A percentile compares a stretch with the other conserved stretches of the same genome.
Evolutionary conservation across 2,797 vertebrate species (phyloP).

Genomic region (Xerus rutilus): DNA sequence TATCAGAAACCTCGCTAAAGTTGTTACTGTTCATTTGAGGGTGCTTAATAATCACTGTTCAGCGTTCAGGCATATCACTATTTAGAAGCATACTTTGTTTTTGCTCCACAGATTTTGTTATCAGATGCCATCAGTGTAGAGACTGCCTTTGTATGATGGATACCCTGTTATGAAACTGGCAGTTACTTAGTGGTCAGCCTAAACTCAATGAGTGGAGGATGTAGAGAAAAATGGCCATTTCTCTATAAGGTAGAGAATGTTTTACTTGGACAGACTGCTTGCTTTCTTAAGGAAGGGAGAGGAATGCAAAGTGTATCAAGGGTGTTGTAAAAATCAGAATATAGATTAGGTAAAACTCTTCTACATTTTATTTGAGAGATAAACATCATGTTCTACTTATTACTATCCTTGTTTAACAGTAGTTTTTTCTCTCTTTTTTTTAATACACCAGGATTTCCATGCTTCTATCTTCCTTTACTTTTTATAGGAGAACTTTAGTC

Average conservation of each 20-base stretch:
- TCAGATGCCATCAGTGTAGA: not conserved
- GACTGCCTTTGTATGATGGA: not conserved
- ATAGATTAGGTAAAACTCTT: not conserved
- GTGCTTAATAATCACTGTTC: not conserved
- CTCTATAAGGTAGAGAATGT: not conserved
- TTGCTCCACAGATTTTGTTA: not conserved
- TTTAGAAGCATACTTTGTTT: not conserved
- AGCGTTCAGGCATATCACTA: not conserved
- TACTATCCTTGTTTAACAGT: not conserved
- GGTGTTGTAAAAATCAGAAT: not conserved
- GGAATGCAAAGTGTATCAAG: not conserved
- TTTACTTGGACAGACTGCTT: not conserved
- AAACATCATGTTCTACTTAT: not conserved
- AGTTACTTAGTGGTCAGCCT: not conserved
- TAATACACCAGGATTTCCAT: not conserved
- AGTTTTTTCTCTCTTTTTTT: not conserved
- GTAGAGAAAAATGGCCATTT: not conserved
- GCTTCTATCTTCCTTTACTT: not conserved
- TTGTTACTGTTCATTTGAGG: not conserved
- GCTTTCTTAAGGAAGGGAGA: not conserved
- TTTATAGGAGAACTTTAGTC: not conserved
- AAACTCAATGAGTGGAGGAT: not conserved
- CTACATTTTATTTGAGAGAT: not conserved
- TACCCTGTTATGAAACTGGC: not conserved
- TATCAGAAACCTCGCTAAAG: not conserved